Percentiles rank a stretch among this genome's conserved stretches.
phyloP scores from a whole-genome alignment of 2,888 invertebrate species.

The Cremastinae sp. region DNA sequence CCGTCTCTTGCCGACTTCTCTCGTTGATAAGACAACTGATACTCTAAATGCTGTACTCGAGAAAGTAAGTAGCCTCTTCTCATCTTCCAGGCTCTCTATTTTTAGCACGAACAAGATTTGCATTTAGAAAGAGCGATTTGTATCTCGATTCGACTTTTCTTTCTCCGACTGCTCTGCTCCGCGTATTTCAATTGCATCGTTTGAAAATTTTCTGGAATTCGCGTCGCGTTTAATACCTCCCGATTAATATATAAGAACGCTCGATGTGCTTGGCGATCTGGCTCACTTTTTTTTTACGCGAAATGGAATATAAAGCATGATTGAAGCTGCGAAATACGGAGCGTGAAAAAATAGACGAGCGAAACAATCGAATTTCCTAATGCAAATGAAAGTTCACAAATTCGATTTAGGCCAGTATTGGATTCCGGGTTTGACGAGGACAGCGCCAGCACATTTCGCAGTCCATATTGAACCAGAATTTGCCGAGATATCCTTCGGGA shows the following conservation, averaged over 20 bases:
- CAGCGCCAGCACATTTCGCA: slow-evolving; percentile 11
- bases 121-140: slow-evolving; percentile 33
- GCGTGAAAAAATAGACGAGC: background rate
- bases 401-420: slow-evolving; percentile 18
- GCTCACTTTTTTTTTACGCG: too few relatives aligned
- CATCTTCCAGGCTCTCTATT: slow-evolving; percentile 3
- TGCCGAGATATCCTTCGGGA: slow-evolving; percentile 47
- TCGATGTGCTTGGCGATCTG: too few relatives aligned
- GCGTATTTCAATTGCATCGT: background rate
- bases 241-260: too few relatives aligned
- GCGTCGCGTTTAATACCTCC: too few relatives aligned
- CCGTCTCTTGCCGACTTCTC: slow-evolving; percentile 36
- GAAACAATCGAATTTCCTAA: background rate
- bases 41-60: slow-evolving; percentile 54
- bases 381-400: slow-evolving; percentile 7
- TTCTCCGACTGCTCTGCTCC: background rate
- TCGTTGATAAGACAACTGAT: slow-evolving; percentile 68
- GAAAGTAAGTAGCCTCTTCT: slow-evolving; percentile 13
- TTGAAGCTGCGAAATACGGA: background rate
- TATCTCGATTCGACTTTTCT: background rate
- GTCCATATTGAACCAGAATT: slow-evolving; percentile 17
- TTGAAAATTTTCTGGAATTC: too few relatives aligned
- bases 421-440: slow-evolving; percentile 10
- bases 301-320: too few relatives aligned
- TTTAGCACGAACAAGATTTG: slow-evolving; percentile 28